These are phyloP conservation scores for Lethrus apterus DNA, from an alignment of 1,140 invertebrate species.

Conservation along the genomic window DNA sequence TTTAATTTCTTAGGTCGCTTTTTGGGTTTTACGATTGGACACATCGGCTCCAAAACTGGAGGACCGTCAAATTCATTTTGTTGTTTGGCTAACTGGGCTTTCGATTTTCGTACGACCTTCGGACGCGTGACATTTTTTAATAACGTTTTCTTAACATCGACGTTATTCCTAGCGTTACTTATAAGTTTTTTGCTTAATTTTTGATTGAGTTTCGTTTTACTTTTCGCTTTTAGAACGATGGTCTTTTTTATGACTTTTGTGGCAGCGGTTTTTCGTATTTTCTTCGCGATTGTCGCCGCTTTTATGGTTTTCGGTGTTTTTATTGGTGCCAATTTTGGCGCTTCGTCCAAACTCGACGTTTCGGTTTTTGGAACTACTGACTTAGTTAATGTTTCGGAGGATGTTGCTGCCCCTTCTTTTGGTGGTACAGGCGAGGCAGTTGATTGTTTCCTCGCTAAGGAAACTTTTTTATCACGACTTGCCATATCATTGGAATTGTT, in stretches of 20 bases:
- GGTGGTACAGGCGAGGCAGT: constrained; percentile 22
- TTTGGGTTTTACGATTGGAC: constrained; percentile 25
- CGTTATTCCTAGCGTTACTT: constrained; percentile 28
- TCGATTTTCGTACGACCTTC: constrained; percentile 3
- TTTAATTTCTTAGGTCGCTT: too few species aligned
- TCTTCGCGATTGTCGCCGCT: constrained; percentile 19
- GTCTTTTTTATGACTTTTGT: constrained; percentile 23
- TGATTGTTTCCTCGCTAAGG: constrained; percentile 29
- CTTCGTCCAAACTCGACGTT: not conserved
- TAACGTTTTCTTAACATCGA: constrained; percentile 31
- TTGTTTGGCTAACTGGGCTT: constrained; percentile 15
- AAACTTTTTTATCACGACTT: constrained; percentile 38
- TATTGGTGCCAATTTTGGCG: constrained; percentile 9
- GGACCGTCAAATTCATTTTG: constrained; percentile 19
- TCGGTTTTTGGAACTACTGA: constrained; percentile 5
- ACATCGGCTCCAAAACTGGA: constrained; percentile 31
- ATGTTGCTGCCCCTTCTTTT: constrained; percentile 16
- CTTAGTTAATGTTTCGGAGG: constrained; percentile 11
- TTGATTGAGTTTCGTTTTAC: constrained; percentile 30
- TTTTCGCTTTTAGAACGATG: constrained; percentile 31
- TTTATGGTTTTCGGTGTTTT: constrained; percentile 16
- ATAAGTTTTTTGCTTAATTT: constrained; percentile 29
- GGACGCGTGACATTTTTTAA: constrained; percentile 32
- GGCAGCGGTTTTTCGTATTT: constrained; percentile 21
- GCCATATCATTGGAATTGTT: constrained; percentile 38